Evolutionary conservation across 2,888 invertebrate species (phyloP).

Genomic region (Callinectes sapidus): DNA sequence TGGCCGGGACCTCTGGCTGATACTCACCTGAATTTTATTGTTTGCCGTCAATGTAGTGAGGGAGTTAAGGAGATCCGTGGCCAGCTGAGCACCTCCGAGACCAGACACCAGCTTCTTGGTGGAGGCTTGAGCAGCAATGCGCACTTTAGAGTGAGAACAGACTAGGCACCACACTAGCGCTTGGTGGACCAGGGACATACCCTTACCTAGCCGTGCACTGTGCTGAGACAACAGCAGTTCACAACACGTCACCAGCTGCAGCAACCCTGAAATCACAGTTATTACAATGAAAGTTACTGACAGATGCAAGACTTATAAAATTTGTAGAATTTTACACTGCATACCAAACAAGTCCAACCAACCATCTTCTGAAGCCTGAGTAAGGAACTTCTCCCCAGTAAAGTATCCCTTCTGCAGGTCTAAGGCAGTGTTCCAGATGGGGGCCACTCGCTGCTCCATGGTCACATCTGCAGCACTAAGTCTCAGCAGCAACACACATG

Average conservation of each 20-base stretch:
- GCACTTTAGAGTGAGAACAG: constrained; percentile 65
- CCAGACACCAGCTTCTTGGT: constrained; percentile 61
- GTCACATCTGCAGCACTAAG: constrained; percentile 77
- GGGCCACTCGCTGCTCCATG: constrained; percentile 77
- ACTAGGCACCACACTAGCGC: constrained; percentile 66
- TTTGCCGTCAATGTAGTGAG: constrained; percentile 50
- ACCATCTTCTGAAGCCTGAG: constrained; percentile 84
- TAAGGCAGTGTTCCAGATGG: constrained; percentile 83
- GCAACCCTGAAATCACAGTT: constrained; percentile 50
- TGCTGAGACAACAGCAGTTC: constrained; percentile 62
- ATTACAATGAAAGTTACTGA: background rate
- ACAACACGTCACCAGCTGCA: constrained; percentile 63
- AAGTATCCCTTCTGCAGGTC: constrained; percentile 88
- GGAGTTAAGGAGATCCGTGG: constrained; percentile 55
- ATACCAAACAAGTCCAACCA: constrained; percentile 70
- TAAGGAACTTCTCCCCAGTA: constrained; percentile 87
- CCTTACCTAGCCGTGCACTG: constrained; percentile 43
- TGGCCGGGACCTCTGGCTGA: background rate
- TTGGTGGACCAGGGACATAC: constrained; percentile 40
- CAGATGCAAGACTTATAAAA: background rate
- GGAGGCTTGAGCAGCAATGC: constrained; percentile 60
- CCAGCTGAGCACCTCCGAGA: constrained; percentile 61
- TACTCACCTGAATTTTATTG: constrained; percentile 56
- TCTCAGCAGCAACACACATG: constrained; percentile 83
- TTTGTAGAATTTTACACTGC: background rate